Evolutionary conservation across 2,797 vertebrate species (phyloP).

Genomic region (Apogon talboti): DNA sequence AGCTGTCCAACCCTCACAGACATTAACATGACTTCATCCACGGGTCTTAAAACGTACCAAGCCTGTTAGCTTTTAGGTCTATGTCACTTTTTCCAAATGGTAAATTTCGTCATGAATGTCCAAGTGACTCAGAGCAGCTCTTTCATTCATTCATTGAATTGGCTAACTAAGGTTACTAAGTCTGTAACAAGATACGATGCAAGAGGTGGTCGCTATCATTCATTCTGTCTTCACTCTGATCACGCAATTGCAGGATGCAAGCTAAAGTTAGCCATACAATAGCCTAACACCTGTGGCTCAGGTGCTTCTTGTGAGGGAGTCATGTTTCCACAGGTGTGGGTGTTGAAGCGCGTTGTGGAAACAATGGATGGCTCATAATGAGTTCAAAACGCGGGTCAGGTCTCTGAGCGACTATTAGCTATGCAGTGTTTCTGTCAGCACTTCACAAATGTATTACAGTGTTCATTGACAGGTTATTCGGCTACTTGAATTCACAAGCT

Average conservation of each 20-base stretch:
- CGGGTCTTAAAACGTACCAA: not conserved
- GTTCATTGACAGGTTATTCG: not conserved
- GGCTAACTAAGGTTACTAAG: slow-evolving; percentile 4
- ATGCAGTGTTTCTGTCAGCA: not conserved
- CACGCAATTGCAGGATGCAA: slow-evolving; percentile 47
- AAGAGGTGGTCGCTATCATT: slow-evolving; percentile 18
- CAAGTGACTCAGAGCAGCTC: not conserved
- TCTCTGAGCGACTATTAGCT: not conserved
- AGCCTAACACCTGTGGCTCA: slow-evolving; percentile 78
- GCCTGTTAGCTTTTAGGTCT: not conserved
- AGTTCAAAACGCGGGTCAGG: not conserved
- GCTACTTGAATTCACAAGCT: not conserved
- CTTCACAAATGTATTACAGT: not conserved
- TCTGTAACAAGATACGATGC: slow-evolving; percentile 10
- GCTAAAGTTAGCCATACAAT: slow-evolving; percentile 5
- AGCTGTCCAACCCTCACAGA: slow-evolving; percentile 2
- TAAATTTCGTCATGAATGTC: not conserved
- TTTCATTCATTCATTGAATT: slow-evolving; percentile 8
- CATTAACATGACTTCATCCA: not conserved
- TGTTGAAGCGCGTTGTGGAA: slow-evolving; percentile 7
- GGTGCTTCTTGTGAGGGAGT: slow-evolving; percentile 49
- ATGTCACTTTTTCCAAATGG: not conserved
- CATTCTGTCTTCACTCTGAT: slow-evolving; percentile 9
- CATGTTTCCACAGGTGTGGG: slow-evolving; percentile 63
- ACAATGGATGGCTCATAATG: slow-evolving; percentile 17